Percentiles rank a stretch among this genome's conserved stretches.
Evolutionary conservation across 2,888 invertebrate genomes (phyloP).

Genomic region (Plemyria rubiginata): DNA sequence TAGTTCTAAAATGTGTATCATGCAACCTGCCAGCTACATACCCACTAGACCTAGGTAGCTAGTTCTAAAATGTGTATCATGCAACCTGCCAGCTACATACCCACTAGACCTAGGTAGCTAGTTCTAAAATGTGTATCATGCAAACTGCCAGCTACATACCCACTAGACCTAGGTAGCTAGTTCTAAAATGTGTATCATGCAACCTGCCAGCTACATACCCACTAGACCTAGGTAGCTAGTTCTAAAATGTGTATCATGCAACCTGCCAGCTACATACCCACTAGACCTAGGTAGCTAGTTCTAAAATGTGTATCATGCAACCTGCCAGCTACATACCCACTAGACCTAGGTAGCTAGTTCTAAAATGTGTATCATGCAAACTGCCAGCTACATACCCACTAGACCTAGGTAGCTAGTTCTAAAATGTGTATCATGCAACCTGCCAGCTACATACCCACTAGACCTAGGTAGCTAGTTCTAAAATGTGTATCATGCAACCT

Average conservation of each 20-base stretch:
- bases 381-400: slow-evolving; percentile 3
- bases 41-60: not conserved
- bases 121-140: slow-evolving; percentile 25
- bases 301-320: slow-evolving; percentile 22
- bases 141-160: slow-evolving; percentile 8
- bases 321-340: slow-evolving; percentile 5
- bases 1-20: slow-evolving; percentile 25
- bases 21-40: slow-evolving; percentile 9
- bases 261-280: slow-evolving; percentile 8
- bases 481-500: slow-evolving; percentile 16
- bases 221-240: not conserved
- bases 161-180: not conserved
- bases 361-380: slow-evolving; percentile 22
- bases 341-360: slow-evolving; percentile 2
- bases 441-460: slow-evolving; percentile 2
- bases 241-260: slow-evolving; percentile 23
- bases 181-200: slow-evolving; percentile 24
- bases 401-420: slow-evolving; percentile 3
- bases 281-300: slow-evolving; percentile 1
- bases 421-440: slow-evolving; percentile 21
- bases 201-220: slow-evolving; percentile 8
- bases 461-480: slow-evolving; percentile 14
- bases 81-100: slow-evolving; percentile 9
- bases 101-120: not conserved
- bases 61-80: slow-evolving; percentile 25